Percentiles rank a stretch among this genome's conserved stretches.
phyloP scores from a whole-genome alignment of 2,888 invertebrate genomes.

The Elysia crispata region DNA sequence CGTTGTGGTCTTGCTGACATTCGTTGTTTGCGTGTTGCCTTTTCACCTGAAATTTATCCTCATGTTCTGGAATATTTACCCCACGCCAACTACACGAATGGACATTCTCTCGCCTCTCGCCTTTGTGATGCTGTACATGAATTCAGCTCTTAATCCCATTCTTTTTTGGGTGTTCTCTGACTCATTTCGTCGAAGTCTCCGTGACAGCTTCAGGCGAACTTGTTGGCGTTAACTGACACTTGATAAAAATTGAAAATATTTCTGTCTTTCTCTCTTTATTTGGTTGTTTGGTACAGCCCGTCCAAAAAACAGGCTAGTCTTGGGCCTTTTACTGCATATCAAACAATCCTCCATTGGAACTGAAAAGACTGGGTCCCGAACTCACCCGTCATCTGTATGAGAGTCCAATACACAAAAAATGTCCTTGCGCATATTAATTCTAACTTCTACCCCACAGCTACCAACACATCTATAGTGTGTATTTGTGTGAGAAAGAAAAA shows the following conservation, averaged over 20 bases:
- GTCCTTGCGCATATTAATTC: too few relatives aligned
- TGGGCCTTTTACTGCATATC: too few relatives aligned
- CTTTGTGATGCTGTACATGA: conserved; percentile 91
- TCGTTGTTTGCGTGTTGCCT: conserved; percentile 92
- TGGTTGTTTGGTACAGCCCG: background rate
- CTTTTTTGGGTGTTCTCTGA: conserved; percentile 91
- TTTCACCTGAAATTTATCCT: conserved; percentile 87
- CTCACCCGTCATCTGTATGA: conserved; percentile 17
- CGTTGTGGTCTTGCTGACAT: conserved; percentile 91
- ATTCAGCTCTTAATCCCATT: conserved; percentile 93
- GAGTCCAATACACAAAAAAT: background rate
- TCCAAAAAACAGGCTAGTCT: background rate
- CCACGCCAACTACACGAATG: conserved; percentile 74
- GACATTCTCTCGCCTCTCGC: conserved; percentile 86
- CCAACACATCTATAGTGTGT: too few relatives aligned
- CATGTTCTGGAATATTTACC: conserved; percentile 86
- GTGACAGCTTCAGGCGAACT: conserved; percentile 81
- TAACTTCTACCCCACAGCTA: too few relatives aligned
- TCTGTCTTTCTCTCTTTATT: background rate
- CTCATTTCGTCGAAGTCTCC: conserved; percentile 90
- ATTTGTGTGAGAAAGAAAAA: too few relatives aligned
- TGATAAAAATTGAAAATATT: background rate
- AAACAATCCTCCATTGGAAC: too few relatives aligned
- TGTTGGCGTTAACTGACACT: background rate
- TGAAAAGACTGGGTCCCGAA: too few relatives aligned